Conservation (phyloP, 2,797 vertebrate species). For the Sardinella longiceps region DNA sequence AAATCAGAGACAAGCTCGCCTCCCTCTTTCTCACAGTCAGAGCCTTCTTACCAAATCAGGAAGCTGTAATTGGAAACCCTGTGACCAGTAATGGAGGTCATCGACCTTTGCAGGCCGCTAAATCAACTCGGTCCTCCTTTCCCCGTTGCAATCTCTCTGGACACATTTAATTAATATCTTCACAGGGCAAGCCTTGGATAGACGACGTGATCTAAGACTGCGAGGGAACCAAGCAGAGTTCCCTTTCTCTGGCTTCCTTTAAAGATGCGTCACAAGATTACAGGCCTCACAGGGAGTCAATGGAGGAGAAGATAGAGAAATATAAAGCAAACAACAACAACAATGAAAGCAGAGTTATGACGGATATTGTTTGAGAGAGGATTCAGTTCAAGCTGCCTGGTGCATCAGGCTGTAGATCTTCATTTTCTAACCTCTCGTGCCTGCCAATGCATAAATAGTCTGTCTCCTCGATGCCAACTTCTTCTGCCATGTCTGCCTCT, state of each 20-base stretch:
- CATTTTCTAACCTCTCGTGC: not conserved
- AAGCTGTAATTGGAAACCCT: slow-evolving; percentile 43
- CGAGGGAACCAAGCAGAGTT: not conserved
- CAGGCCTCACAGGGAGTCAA: not conserved
- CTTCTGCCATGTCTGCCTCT: not conserved
- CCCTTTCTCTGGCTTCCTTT: not conserved
- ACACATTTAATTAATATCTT: slow-evolving; percentile 26
- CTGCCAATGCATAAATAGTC: not conserved
- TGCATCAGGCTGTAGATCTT: not conserved
- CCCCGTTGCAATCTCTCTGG: not conserved
- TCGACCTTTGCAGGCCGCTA: not conserved
- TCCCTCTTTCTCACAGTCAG: not conserved
- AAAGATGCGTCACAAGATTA: not conserved
- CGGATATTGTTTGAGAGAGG: not conserved
- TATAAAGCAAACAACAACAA: not conserved
- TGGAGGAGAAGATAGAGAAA: slow-evolving; percentile 3
- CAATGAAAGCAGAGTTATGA: not conserved
- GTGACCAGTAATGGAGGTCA: slow-evolving; percentile 36
- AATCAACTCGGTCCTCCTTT: not conserved
- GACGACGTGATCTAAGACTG: not conserved
- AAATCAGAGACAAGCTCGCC: slow-evolving; percentile 5
- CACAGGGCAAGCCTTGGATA: not conserved
- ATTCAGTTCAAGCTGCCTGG: slow-evolving; percentile 2
- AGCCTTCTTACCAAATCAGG: slow-evolving; percentile 22
- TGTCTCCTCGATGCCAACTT: not conserved